These are phyloP conservation scores for Ganaspis brasiliensis DNA, from an alignment of 2,888 invertebrate genomes.

Conservation along the genomic window DNA sequence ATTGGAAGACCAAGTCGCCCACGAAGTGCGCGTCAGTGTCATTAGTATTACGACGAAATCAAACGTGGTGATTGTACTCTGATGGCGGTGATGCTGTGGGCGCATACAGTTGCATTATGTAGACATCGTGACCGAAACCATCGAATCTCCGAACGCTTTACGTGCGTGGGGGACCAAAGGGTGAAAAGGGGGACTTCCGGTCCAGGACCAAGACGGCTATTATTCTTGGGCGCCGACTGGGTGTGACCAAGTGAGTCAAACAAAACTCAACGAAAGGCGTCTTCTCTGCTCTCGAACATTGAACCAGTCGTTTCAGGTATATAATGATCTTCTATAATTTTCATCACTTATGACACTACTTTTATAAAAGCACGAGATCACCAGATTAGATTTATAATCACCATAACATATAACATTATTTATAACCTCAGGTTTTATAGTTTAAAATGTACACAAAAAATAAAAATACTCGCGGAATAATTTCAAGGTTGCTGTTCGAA, in stretches of 20 bases:
- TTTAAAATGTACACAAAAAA: background rate
- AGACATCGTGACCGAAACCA: conserved; percentile 65
- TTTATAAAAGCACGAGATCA: too few relatives aligned
- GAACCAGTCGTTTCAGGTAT: conserved; percentile 1
- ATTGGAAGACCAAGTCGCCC: conserved; percentile 78
- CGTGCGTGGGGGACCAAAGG: conserved; percentile 57
- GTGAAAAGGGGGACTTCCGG: conserved; percentile 68
- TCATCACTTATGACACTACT: background rate
- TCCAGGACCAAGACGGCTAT: conserved; percentile 65
- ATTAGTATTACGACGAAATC: conserved; percentile 75
- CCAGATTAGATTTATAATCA: too few relatives aligned
- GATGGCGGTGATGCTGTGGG: conserved; percentile 54
- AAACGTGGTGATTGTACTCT: conserved; percentile 65
- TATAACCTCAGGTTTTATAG: too few relatives aligned
- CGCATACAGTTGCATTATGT: conserved; percentile 47
- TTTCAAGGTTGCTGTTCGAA: background rate
- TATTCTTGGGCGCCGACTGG: conserved; percentile 73
- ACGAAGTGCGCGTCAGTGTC: conserved; percentile 76
- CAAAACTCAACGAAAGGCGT: conserved; percentile 49
- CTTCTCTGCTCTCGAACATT: conserved; percentile 32
- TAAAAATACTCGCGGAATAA: conserved; percentile 2
- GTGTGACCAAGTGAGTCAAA: conserved; percentile 74
- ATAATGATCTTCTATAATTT: conserved; percentile 11
- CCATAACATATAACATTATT: too few relatives aligned
- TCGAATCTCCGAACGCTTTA: conserved; percentile 67